Conservation (phyloP, 2,113 vertebrate species). For the Xenopus borealis region DNA sequence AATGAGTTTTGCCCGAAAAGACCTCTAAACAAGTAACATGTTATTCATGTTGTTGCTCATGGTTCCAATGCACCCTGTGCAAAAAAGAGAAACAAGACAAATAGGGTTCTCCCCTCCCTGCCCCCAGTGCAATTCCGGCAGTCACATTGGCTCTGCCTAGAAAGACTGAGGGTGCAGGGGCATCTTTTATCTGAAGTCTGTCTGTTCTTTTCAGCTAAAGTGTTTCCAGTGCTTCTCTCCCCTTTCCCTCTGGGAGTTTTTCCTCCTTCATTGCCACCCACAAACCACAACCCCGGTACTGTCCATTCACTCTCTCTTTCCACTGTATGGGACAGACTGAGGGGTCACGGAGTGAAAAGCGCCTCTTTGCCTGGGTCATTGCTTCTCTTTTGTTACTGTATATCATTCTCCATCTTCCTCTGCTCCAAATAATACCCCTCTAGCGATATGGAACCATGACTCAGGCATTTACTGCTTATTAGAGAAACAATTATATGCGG, state of each 20-base stretch:
- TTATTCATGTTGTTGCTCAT: too few species aligned
- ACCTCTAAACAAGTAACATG: too few species aligned
- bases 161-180: neutral
- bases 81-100: too few species aligned
- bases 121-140: too few species aligned
- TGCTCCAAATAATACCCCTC: neutral
- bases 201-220: neutral
- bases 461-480: constrained; percentile 16
- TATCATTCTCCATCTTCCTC: neutral
- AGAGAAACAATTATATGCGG: constrained; percentile 14
- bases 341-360: constrained; percentile 14
- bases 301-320: neutral
- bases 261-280: constrained; percentile 7
- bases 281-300: neutral
- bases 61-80: too few species aligned
- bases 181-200: neutral
- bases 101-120: too few species aligned
- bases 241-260: neutral
- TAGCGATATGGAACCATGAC: neutral
- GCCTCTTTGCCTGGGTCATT: constrained; percentile 3
- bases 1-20: too few species aligned
- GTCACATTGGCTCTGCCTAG: too few species aligned
- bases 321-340: constrained; percentile 10
- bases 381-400: neutral
- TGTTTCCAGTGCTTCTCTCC: neutral